Percentiles rank a stretch among this genome's conserved stretches.
Conservation (phyloP, 2,113 vertebrate genomes). For the Acrocephalus kingi region DNA sequence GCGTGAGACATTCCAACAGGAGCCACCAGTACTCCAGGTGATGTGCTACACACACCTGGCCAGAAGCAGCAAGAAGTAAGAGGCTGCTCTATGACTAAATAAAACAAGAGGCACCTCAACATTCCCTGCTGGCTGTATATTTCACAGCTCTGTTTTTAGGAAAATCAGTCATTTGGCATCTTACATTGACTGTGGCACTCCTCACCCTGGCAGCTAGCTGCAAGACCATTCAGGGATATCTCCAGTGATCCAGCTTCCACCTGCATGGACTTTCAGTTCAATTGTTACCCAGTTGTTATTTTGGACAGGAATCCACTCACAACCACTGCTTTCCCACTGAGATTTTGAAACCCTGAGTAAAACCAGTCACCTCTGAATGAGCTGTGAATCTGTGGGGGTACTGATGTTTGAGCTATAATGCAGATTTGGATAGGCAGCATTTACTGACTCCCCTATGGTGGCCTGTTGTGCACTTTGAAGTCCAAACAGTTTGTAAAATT, state of each 20-base stretch:
- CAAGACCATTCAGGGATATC: neutral
- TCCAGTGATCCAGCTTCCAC: neutral
- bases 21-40: neutral
- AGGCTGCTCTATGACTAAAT: neutral
- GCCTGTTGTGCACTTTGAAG: neutral
- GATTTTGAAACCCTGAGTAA: neutral
- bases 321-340: neutral
- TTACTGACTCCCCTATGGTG: neutral
- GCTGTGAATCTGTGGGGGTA: neutral
- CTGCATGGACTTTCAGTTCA: neutral
- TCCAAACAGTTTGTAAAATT: fast-evolving
- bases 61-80: neutral
- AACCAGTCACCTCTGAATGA: neutral
- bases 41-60: neutral
- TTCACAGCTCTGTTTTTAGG: neutral
- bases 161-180: neutral
- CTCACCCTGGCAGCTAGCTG: neutral
- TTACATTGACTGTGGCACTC: neutral
- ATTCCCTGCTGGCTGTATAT: neutral
- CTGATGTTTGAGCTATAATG: neutral
- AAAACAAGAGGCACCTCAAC: neutral
- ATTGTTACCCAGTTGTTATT: neutral
- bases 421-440: neutral
- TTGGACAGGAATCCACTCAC: neutral
- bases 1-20: neutral